Conservation (phyloP, 2,113 vertebrate genomes). For the Cercocebus atys region DNA sequence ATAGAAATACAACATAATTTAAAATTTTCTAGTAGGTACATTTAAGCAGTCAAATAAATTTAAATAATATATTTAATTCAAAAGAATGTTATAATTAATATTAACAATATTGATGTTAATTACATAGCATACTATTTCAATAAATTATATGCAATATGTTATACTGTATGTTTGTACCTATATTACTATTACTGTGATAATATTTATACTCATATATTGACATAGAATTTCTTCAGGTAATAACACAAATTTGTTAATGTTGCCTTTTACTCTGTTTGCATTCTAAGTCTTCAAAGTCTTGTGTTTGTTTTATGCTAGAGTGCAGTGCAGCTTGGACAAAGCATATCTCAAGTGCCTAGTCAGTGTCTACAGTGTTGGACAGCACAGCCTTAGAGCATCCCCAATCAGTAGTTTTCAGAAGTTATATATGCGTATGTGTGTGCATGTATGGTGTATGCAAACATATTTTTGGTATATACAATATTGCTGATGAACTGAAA, state of each 20-base stretch:
- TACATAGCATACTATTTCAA: neutral
- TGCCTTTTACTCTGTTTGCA: neutral
- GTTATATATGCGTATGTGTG: neutral
- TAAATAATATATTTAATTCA: neutral
- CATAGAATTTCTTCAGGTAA: neutral
- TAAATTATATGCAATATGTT: neutral
- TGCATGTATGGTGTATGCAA: neutral
- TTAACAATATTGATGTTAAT: neutral
- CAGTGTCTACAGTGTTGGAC: neutral
- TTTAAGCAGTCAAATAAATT: neutral
- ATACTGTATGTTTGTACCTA: neutral
- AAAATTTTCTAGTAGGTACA: neutral
- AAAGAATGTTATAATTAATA: neutral
- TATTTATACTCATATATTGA: neutral
- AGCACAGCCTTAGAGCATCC: neutral
- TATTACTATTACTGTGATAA: neutral
- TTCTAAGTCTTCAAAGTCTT: neutral
- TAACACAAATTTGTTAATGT: neutral
- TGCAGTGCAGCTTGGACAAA: fast-evolving
- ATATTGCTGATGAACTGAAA: neutral
- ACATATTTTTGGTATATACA: neutral
- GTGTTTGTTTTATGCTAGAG: neutral
- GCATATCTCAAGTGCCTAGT: neutral
- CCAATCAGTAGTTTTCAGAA: neutral
- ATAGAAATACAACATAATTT: neutral